Evolutionary conservation across 1,140 invertebrate genomes (phyloP).

Genomic region (Stegodyphus mimosarum): DNA sequence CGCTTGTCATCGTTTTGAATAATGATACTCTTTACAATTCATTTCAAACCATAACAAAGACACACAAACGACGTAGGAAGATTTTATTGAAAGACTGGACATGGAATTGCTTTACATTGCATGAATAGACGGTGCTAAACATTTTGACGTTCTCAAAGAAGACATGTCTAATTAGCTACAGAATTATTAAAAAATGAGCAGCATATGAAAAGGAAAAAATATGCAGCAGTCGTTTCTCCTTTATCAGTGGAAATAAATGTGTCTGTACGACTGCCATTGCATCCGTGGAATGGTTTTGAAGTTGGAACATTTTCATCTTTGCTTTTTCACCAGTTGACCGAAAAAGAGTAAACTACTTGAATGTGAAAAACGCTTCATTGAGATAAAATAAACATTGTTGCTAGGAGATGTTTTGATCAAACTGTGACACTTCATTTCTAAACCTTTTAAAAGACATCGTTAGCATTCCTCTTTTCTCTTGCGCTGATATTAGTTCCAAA

Average conservation of each 20-base stretch:
- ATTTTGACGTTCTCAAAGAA: neutral
- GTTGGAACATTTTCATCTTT: neutral
- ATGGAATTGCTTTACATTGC: neutral
- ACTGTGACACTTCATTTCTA: no score
- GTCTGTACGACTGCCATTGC: no score
- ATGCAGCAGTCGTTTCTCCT: neutral
- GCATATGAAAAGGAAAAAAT: slow-evolving; percentile 2
- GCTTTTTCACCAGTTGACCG: neutral
- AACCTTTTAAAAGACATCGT: no score
- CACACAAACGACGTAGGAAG: slow-evolving; percentile 3
- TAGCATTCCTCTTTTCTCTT: no score
- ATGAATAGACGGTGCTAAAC: slow-evolving; percentile 12
- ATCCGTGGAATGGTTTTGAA: neutral
- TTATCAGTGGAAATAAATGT: no score
- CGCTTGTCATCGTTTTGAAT: no score
- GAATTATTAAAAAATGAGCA: neutral
- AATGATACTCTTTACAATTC: no score
- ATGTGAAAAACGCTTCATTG: neutral
- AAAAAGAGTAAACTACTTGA: neutral
- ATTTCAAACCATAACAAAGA: neutral
- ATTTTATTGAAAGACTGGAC: slow-evolving; percentile 23
- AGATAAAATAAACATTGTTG: no score
- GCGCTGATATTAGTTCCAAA: neutral
- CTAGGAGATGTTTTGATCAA: no score
- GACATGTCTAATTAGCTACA: neutral